A percentile compares a stretch with the other conserved stretches of the same genome.
These are phyloP conservation scores for Toxonevra muliebris DNA, from an alignment of 2,888 invertebrate genomes.

Conservation along the genomic window DNA sequence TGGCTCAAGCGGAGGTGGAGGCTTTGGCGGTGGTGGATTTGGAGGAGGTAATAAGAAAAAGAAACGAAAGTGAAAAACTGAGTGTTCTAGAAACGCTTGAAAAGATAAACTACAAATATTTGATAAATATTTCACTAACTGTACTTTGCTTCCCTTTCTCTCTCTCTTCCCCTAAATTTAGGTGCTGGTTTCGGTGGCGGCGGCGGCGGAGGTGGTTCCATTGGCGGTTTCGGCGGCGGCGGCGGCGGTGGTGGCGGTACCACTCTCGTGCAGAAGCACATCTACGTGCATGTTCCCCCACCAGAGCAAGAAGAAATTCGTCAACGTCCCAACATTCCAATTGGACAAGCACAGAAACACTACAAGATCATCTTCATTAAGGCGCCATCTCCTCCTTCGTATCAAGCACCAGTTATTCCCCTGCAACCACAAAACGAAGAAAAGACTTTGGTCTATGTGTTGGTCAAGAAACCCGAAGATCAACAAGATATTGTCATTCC, in stretches of 20 bases:
- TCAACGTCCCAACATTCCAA: conserved; percentile 69
- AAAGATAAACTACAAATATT: too few relatives aligned
- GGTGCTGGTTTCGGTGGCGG: conserved; percentile 14
- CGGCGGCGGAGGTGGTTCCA: conserved; percentile 35
- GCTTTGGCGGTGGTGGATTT: conserved; percentile 47
- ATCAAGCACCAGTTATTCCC: conserved; percentile 83
- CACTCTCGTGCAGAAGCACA: conserved; percentile 81
- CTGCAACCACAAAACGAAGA: conserved; percentile 84
- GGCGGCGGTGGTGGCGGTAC: conserved; percentile 62
- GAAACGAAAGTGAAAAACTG: neutral
- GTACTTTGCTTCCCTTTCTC: too few relatives aligned
- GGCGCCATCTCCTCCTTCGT: conserved; percentile 85
- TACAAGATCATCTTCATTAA: conserved; percentile 95
- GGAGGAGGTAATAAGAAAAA: conserved; percentile 43
- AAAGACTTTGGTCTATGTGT: conserved; percentile 87
- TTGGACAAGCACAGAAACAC: conserved; percentile 83
- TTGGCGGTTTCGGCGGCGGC: conserved; percentile 50
- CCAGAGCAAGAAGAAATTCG: conserved; percentile 83
- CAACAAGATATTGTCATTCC: conserved; percentile 83
- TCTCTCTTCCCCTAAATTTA: neutral
- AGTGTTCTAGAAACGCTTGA: too few relatives aligned
- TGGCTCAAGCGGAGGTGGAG: conserved; percentile 45
- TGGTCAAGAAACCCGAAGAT: conserved; percentile 89
- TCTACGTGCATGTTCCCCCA: conserved; percentile 90
- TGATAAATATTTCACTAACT: too few relatives aligned